Conservation (phyloP, 1,140 invertebrate species). For the Orchestia grillus region DNA sequence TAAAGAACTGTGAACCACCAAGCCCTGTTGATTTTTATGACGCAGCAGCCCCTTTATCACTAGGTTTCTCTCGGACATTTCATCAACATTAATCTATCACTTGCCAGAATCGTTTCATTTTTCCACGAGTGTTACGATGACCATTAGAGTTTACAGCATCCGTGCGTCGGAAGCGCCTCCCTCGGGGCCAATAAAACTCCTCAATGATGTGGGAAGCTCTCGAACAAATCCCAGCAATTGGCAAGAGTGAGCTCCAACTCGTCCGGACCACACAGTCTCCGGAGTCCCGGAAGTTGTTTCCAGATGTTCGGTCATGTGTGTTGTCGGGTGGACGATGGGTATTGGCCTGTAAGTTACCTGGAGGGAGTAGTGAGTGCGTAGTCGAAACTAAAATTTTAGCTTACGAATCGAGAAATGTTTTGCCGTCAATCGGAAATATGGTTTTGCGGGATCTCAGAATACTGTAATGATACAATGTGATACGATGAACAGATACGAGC, state of each 20-base stretch:
- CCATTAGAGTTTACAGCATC: neutral
- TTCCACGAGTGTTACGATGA: neutral
- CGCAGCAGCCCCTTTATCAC: neutral
- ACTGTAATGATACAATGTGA: too few relatives aligned
- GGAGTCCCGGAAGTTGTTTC: neutral
- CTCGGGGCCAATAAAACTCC: slow-evolving; percentile 15
- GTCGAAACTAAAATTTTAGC: neutral
- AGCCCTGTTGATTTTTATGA: neutral
- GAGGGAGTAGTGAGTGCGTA: neutral
- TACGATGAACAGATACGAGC: too few relatives aligned
- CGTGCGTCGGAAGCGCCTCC: neutral
- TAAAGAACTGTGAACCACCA: neutral
- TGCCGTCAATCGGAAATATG: neutral
- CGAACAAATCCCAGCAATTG: slow-evolving; percentile 38
- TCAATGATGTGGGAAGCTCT: slow-evolving; percentile 11
- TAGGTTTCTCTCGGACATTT: neutral
- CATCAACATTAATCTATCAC: neutral
- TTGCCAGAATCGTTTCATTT: neutral
- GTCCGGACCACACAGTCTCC: neutral
- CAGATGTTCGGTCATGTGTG: neutral
- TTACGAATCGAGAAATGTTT: neutral
- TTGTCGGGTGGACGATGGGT: neutral
- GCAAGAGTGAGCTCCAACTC: slow-evolving; percentile 12
- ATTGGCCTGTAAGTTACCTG: neutral
- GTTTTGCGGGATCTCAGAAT: neutral